phyloP scores from a whole-genome alignment of 2,888 invertebrate species.

The Pimpla rufipes region DNA sequence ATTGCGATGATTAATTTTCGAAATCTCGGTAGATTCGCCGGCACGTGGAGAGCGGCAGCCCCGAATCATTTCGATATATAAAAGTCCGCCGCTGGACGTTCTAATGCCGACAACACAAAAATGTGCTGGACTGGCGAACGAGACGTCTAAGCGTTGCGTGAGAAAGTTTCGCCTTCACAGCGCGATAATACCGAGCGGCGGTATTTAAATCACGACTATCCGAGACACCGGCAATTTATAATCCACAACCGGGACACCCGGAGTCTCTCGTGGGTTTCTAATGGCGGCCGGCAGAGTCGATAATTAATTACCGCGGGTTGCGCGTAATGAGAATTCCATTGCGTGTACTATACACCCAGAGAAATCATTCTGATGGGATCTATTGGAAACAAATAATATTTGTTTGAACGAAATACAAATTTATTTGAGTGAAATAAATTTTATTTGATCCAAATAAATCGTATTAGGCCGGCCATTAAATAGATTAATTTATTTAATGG shows the following conservation, averaged over 20 bases:
- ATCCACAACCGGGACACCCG: conserved; percentile 12
- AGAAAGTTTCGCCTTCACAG: conserved; percentile 24
- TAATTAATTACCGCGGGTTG: conserved; percentile 57
- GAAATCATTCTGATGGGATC: too few species aligned
- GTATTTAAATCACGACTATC: conserved; percentile 33
- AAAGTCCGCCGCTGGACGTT: conserved; percentile 6
- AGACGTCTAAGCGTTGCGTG: conserved; percentile 11
- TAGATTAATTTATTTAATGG: too few species aligned
- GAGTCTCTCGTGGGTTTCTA: conserved; percentile 1
- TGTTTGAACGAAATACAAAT: too few species aligned
- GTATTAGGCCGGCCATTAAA: too few species aligned
- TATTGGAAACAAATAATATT: too few species aligned
- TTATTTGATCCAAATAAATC: too few species aligned
- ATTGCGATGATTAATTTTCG: conserved; percentile 57
- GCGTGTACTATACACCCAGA: too few species aligned
- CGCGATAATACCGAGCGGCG: conserved; percentile 2
- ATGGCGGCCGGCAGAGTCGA: conserved; percentile 16
- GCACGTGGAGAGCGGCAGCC: background rate
- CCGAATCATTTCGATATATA: conserved; percentile 6
- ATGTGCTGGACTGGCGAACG: conserved; percentile 5
- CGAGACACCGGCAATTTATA: conserved; percentile 33
- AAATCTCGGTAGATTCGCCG: conserved; percentile 35
- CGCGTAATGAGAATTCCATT: conserved; percentile 28
- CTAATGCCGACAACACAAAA: background rate
- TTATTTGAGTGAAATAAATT: too few species aligned